Evolutionary conservation across 2,113 vertebrate species (phyloP).

Genomic region (Pyxicephalus adspersus): DNA sequence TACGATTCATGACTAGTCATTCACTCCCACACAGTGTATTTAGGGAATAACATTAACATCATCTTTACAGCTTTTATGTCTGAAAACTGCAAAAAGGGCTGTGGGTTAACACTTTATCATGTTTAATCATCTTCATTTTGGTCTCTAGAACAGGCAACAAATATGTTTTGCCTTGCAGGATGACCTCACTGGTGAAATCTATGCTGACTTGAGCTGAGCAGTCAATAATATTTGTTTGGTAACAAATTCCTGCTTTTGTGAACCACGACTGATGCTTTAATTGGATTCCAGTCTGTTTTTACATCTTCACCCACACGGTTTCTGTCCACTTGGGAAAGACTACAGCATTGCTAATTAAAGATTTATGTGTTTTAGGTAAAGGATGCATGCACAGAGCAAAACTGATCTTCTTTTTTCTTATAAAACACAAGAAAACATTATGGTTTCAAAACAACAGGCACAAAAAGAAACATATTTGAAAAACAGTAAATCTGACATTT

Average conservation of each 20-base stretch:
- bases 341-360: conserved; percentile 35
- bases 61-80: neutral
- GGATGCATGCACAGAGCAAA: neutral
- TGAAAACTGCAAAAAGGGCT: neutral
- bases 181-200: conserved; percentile 24
- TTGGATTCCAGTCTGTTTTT: conserved; percentile 31
- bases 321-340: conserved; percentile 15
- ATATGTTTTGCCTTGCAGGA: conserved; percentile 9
- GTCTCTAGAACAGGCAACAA: conserved; percentile 13
- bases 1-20: conserved; percentile 19
- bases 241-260: conserved; percentile 24
- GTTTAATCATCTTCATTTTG: conserved; percentile 17
- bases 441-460: no score
- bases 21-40: conserved; percentile 22
- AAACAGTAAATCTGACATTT: no score
- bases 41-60: conserved; percentile 1
- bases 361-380: conserved; percentile 10
- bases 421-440: neutral
- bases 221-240: conserved; percentile 22
- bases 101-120: neutral
- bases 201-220: conserved; percentile 28
- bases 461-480: no score
- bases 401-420: neutral
- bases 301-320: conserved; percentile 30
- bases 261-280: conserved; percentile 28